Evolutionary conservation across 2,797 vertebrate genomes (phyloP).

Genomic region (Coreius guichenoti): DNA sequence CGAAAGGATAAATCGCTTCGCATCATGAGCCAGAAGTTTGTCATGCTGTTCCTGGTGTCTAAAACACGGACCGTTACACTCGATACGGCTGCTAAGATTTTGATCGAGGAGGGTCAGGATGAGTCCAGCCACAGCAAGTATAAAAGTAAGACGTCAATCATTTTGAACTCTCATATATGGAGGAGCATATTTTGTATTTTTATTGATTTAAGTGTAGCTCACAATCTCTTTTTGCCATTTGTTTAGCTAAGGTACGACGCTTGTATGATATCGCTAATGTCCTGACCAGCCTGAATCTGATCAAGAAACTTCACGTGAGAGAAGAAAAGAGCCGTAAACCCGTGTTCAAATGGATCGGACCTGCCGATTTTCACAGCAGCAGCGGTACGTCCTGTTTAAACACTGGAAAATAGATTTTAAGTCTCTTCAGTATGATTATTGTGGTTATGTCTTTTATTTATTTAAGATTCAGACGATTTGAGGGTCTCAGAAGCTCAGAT

Average conservation of each 20-base stretch:
- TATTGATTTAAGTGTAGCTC: background rate
- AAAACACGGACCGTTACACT: slow-evolving; percentile 89
- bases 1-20: slow-evolving; percentile 96
- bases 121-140: slow-evolving; percentile 95
- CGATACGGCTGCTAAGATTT: slow-evolving; percentile 94
- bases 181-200: background rate
- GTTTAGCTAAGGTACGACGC: slow-evolving; percentile 92
- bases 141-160: slow-evolving; percentile 87
- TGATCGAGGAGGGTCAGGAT: slow-evolving; percentile 94
- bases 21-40: slow-evolving; percentile 99
- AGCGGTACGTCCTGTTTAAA: slow-evolving; percentile 7
- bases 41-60: slow-evolving; percentile 96
- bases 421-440: background rate
- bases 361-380: slow-evolving; percentile 74
- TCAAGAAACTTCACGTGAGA: slow-evolving; percentile 93
- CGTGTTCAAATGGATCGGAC: slow-evolving; percentile 94
- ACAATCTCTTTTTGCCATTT: slow-evolving; percentile 39
- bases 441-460: background rate
- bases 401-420: no score
- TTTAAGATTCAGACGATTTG: slow-evolving; percentile 17
- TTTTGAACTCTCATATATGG: background rate
- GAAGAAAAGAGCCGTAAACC: slow-evolving; percentile 92
- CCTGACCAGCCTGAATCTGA: slow-evolving; percentile 92
- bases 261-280: slow-evolving; percentile 98
- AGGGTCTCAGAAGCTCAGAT: slow-evolving; percentile 13